Evolutionary conservation across 2,888 invertebrate genomes (phyloP).

Genomic region (Cryptosula pallasiana): DNA sequence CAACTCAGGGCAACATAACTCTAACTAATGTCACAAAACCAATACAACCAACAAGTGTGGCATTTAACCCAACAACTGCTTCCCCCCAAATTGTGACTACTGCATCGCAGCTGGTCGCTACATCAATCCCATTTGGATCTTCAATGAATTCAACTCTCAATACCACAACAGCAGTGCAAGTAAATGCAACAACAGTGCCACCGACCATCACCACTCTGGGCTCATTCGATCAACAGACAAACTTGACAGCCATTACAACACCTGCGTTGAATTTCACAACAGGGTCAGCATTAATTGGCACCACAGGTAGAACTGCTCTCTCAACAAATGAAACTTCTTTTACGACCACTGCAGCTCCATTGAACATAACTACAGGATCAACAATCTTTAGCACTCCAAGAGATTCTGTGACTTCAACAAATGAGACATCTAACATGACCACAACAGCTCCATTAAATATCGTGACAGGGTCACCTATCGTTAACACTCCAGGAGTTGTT

Average conservation of each 20-base stretch:
- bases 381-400: no score
- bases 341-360: background rate
- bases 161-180: background rate
- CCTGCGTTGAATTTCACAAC: background rate
- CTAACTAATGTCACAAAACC: background rate
- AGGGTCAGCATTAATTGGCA: background rate
- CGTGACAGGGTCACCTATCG: no score
- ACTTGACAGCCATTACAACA: background rate
- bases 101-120: background rate
- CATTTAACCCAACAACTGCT: background rate
- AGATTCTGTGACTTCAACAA: no score
- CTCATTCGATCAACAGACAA: background rate
- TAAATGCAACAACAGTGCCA: background rate
- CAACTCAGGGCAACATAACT: background rate
- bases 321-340: background rate
- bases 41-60: background rate
- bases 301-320: background rate
- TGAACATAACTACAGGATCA: no score
- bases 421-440: no score
- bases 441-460: no score
- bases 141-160: background rate
- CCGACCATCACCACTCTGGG: background rate
- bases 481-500: no score
- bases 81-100: background rate
- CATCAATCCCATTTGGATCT: background rate